Base-by-base conservation (phyloP, 2,888 invertebrate genomes). In the Lymantria dispar region DNA sequence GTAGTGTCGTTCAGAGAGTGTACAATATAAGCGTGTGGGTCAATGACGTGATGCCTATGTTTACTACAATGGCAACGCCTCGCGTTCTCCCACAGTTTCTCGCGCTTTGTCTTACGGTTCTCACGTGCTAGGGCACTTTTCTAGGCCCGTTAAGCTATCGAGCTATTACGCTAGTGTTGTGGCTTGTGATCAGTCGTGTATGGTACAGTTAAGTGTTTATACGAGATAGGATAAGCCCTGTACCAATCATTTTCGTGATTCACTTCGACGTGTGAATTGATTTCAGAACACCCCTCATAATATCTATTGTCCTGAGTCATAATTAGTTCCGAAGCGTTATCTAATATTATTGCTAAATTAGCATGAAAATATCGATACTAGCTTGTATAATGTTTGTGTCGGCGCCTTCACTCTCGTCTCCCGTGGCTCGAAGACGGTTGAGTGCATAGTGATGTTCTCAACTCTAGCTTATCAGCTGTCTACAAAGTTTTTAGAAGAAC, bases 51-150 rank as follows among this genome's bases (percentile, higher is more conserved):
- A 89, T 88, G 71, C 53, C n/a, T 46, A 69, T 91, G 91, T 91
- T 91, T 91, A 91, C 87, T 84, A 89, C 79, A 82, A 87, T 83
- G 92, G 88, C 90, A 92, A 91, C 92, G 92, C 92, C 92, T 92
- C 86, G 81, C 72, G 72, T 71, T 81, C 83, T 90, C 86, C 76
- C 89, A 87, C 87, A 89, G 87, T 89, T 88, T 89, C 87, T 78
- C 82, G 80, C 77, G 83, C 74, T 87, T 89, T 88, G 88, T 90
- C 76, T 84, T 64, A 60, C 65, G 60, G 77, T 84, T 90, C 88
- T 85, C 89, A 87, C 87, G 87, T 79, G 78, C 76, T 72, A 72
- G 60, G 70, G 70, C 69, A 74, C 73, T 76, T 78, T 76, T 78
- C 70, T 64, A 74, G 80, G 70, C 76, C 76, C 70, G 70, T 67